Base-by-base conservation (phyloP, 2,888 invertebrate genomes). In the Branchipolynoe longqiensis region DNA sequence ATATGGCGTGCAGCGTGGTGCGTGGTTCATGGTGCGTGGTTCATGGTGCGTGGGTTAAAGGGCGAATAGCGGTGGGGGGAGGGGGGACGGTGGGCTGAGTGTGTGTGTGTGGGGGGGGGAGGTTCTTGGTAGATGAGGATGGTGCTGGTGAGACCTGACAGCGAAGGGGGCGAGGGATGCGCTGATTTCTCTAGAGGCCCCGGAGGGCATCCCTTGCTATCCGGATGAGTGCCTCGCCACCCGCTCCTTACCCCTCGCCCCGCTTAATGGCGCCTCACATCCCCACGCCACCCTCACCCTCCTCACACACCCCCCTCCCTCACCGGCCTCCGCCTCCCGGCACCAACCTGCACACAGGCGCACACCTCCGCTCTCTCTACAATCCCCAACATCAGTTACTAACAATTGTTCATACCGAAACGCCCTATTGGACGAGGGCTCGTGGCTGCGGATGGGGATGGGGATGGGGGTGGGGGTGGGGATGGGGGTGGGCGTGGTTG, bases 121-220 rank as follows among this genome's bases (percentile, higher is more conserved):
- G 12, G 3, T 25, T 56, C 3, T 56, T 3, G 25, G 56, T 25
- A 8, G 6, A 14, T n/a, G 8, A 56, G 56, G 56, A n/a, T 56
- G 25, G 25, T 22, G 56, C 56, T 25, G 25, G 31, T 28, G 22
- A 18, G 48, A 12, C 8, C 48, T 48, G 48, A 48, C 8, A 18
- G 48, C 8, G 48, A 12, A 18, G 1, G 2, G 62, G 28, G 28
- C 31, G 25, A 62, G 62, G 25, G 14, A 14, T 14, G 25, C 62
- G 3, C 62, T 62, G 62, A 62, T 62, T 62, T 62, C 62, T 62
- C 62, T 40, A 73, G 73, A 33, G 73, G 73, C 4, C 22, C 28
- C 38, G 18, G 4, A 8, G 41, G 22, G 38, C 73, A 73, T 38
- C 73, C 25, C 31, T 8, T 41, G 12, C 62, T 31, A 31, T 62